phyloP scores from a whole-genome alignment of 1,140 invertebrate species.

The Maconellicoccus hirsutus region DNA sequence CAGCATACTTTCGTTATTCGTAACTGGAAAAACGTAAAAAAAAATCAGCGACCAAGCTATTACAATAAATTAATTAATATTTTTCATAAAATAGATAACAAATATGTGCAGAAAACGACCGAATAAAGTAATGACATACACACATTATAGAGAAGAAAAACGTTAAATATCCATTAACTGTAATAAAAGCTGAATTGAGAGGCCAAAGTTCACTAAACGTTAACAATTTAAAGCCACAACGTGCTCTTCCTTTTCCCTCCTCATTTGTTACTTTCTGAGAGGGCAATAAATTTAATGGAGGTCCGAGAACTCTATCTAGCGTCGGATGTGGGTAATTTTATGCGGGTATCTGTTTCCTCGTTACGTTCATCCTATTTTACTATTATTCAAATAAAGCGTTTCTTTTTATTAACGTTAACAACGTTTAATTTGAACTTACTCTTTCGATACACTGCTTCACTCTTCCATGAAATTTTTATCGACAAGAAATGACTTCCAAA shows the following conservation, averaged over 20 bases:
- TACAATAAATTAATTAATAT: conserved; percentile 15
- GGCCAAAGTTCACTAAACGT: conserved; percentile 21
- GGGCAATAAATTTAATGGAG: conserved; percentile 21
- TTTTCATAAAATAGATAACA: conserved; percentile 17
- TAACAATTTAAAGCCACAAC: conserved; percentile 18
- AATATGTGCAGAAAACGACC: conserved; percentile 14
- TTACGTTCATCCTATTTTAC: conserved; percentile 17
- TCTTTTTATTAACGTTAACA: conserved; percentile 20
- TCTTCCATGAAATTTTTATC: no score
- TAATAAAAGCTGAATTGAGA: conserved; percentile 20
- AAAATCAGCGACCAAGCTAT: neutral
- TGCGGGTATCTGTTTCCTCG: conserved; percentile 19
- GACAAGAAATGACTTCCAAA: no score
- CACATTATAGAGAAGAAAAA: neutral
- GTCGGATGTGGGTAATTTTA: conserved; percentile 20
- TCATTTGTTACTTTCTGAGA: neutral
- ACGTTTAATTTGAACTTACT: conserved; percentile 14
- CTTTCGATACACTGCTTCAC: neutral
- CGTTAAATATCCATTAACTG: conserved; percentile 22
- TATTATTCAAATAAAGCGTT: conserved; percentile 13
- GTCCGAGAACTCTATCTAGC: conserved; percentile 15
- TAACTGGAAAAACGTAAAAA: no score
- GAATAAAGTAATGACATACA: conserved; percentile 16
- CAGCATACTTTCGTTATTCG: no score
- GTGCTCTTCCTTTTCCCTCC: neutral